Percentiles rank a stretch among this genome's conserved stretches.
phyloP scores from a whole-genome alignment of 1,140 invertebrate species.

The Cotesia chilonis region DNA sequence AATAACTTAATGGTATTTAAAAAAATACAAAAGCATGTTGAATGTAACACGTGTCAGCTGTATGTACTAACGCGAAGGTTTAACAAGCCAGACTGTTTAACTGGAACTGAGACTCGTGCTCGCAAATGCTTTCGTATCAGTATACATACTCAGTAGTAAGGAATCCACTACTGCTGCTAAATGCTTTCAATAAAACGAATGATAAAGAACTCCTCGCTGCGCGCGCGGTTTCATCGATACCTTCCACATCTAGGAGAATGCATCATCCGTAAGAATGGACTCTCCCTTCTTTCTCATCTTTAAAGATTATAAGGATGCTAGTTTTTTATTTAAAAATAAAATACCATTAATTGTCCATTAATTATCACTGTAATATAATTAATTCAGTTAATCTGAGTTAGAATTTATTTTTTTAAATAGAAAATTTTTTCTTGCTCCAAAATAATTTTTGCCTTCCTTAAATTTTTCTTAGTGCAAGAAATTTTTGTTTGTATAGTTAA shows the following conservation, averaged over 20 bases:
- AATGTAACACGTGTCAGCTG: slow-evolving; percentile 1
- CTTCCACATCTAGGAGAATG: background rate
- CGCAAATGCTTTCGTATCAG: no score
- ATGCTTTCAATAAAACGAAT: slow-evolving; percentile 1
- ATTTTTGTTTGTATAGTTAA: no score
- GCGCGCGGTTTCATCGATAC: slow-evolving; percentile 12
- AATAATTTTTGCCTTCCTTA: no score
- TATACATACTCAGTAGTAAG: background rate
- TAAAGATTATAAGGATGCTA: background rate
- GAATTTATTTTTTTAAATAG: no score
- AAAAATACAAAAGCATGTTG: background rate
- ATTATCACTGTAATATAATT: no score
- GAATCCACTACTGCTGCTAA: slow-evolving; percentile 14
- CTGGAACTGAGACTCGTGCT: no score
- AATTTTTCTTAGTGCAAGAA: no score
- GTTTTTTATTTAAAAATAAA: background rate
- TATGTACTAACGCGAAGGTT: background rate
- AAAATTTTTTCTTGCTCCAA: no score
- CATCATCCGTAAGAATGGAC: slow-evolving; percentile 5
- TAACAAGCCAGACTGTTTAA: background rate
- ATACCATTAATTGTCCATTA: no score
- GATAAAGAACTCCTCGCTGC: background rate
- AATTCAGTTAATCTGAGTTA: no score
- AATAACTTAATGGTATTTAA: no score
- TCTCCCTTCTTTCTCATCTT: slow-evolving; percentile 2